These are phyloP conservation scores for Battus philenor DNA, from an alignment of 1,140 invertebrate species.

Conservation along the genomic window DNA sequence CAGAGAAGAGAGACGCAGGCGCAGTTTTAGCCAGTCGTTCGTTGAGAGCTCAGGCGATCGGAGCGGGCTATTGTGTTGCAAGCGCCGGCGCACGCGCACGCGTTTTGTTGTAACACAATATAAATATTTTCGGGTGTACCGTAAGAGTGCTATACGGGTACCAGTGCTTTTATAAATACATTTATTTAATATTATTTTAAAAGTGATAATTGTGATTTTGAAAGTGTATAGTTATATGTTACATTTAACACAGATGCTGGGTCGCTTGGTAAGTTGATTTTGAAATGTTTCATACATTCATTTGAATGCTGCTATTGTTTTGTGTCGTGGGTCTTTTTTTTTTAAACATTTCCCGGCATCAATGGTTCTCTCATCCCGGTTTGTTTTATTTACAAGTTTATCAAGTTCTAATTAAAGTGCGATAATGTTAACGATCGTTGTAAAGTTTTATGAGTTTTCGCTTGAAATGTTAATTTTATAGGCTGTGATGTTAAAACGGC, in stretches of 20 bases:
- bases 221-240: constrained; percentile 46
- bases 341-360: constrained; percentile 38
- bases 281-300: constrained; percentile 45
- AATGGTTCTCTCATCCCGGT: constrained; percentile 49
- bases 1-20: constrained; percentile 55
- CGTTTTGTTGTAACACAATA: constrained; percentile 51
- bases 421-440: constrained; percentile 42
- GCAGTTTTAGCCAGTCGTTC: constrained; percentile 50
- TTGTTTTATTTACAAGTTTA: constrained; percentile 53
- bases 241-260: constrained; percentile 49
- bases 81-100: constrained; percentile 41
- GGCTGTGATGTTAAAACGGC: constrained; percentile 32
- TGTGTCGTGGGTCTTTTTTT: constrained; percentile 45
- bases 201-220: constrained; percentile 25
- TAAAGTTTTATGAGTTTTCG: constrained; percentile 56
- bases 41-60: constrained; percentile 50
- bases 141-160: constrained; percentile 44
- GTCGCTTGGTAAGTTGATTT: constrained; percentile 61
- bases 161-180: constrained; percentile 39
- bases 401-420: constrained; percentile 63
- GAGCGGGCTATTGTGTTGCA: constrained; percentile 47
- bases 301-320: constrained; percentile 63
- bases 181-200: constrained; percentile 27
- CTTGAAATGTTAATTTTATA: constrained; percentile 59
- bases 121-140: constrained; percentile 40